Conservation (phyloP, 2,888 invertebrate genomes). For the Dexiosoma caninum region DNA sequence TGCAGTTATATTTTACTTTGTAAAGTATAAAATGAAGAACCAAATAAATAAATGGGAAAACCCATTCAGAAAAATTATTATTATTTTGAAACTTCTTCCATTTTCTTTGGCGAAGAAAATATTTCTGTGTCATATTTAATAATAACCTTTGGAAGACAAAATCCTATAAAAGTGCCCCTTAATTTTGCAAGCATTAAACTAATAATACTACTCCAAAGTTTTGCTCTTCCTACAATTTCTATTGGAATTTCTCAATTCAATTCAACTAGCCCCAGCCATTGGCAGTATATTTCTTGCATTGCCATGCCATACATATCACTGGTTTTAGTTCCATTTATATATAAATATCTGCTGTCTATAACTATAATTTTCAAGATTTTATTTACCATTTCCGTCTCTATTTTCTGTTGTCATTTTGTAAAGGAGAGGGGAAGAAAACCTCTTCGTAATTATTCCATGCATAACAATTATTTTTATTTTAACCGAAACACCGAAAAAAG, state of each 20-base stretch:
- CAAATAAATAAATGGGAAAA: too few species aligned
- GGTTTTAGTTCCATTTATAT: background rate
- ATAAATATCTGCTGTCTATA: background rate
- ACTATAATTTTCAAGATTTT: background rate
- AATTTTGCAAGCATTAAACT: background rate
- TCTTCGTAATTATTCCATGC: conserved; percentile 61
- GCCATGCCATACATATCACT: too few species aligned
- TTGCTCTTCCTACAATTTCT: background rate
- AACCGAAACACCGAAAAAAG: conserved; percentile 44
- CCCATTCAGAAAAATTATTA: too few species aligned
- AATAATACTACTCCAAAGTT: background rate
- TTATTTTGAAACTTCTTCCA: too few species aligned
- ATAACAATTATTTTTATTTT: conserved; percentile 62
- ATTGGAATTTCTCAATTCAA: background rate
- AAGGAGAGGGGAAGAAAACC: background rate
- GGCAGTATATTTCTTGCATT: conserved; percentile 32
- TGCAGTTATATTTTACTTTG: too few species aligned
- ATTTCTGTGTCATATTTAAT: too few species aligned
- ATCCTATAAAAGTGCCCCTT: background rate
- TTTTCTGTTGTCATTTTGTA: background rate
- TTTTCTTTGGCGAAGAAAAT: too few species aligned
- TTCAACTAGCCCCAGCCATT: conserved; percentile 20
- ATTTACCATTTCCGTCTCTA: conserved; percentile 10
- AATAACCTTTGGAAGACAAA: background rate
- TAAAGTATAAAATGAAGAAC: too few species aligned